Evolutionary conservation across 1,140 invertebrate species (phyloP), one percentile per base, ranked within the genome.

Genomic region (Nephotettix cincticeps): DNA sequence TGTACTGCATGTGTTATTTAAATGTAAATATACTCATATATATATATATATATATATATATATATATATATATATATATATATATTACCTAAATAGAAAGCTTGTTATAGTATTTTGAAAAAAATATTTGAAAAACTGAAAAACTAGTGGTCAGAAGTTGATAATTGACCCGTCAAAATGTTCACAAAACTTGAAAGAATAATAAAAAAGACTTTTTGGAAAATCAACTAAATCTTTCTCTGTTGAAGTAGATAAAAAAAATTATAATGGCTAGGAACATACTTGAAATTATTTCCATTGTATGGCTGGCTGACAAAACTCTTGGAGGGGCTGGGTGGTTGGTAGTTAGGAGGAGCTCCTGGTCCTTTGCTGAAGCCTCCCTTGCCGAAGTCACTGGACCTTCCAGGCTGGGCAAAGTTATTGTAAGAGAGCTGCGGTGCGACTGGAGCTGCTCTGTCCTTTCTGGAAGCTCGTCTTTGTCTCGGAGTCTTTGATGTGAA

Each of bases 261-360:
- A 43, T 11, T 9, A 43, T 43, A 43, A 9, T 43, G 9, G 9
- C n/a, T 43, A 43, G n/a, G 9, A 11, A 17, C 17, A 27, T 40
- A 40, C 36, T 25, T 66, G 36, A 29, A 27, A 40, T 43, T 32
- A 66, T 66, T 66, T 6, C 30, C 40, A 28, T 47, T 30, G 47
- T 68, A 32, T 23, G 1, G 45, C n/a, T 30, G 29, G 4, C 23
- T 69, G 2, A 58, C 45, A 36, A 40, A 54, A 47, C 30, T 54
- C 14, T 32, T 58, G 32, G 19, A 25, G 1, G 61, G 61, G 1
- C 4, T 13, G n/a, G 61, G 61, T 32, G 61, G 61, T 21, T 32
- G 28, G 32, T 65, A 65, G 23, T 14, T 58, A 21, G 9, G 54
- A 23, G 28, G 19, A 3, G 54, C 21, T 19, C 2, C 25, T 4